Conservation (phyloP, 2,797 vertebrate species). For the Phaenicophaeus curvirostris region DNA sequence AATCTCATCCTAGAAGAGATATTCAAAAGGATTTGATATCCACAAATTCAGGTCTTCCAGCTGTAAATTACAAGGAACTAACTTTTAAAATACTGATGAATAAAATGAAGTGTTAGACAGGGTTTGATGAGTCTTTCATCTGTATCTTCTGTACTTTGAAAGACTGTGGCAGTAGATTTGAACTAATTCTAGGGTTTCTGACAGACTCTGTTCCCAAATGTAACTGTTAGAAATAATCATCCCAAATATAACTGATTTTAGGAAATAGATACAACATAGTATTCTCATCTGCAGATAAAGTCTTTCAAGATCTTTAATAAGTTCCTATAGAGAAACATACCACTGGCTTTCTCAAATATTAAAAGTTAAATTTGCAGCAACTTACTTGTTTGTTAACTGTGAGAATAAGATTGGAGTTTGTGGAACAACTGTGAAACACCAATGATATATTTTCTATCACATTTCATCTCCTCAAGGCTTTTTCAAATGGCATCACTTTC, state of each 20-base stretch:
- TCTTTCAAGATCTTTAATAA: neutral
- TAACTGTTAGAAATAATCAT: neutral
- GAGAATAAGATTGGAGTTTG: neutral
- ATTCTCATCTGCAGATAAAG: neutral
- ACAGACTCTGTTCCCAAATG: neutral
- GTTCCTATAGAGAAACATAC: neutral
- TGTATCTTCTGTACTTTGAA: neutral
- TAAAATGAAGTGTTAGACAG: neutral
- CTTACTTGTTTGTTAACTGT: neutral
- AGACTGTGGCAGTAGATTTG: neutral
- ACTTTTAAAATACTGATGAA: neutral
- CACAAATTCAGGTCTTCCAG: neutral
- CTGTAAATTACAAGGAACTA: neutral
- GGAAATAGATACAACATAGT: neutral
- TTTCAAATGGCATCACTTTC: neutral
- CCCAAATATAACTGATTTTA: neutral
- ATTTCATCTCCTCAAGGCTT: neutral
- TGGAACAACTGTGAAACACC: neutral
- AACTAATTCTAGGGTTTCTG: neutral
- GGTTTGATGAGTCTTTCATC: neutral
- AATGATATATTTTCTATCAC: neutral
- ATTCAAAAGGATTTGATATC: neutral
- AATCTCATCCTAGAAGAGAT: neutral
- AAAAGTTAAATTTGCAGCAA: neutral
- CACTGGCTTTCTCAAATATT: neutral